Conservation (phyloP, 2,113 vertebrate genomes). For the Onychorhynchus coronatus region DNA sequence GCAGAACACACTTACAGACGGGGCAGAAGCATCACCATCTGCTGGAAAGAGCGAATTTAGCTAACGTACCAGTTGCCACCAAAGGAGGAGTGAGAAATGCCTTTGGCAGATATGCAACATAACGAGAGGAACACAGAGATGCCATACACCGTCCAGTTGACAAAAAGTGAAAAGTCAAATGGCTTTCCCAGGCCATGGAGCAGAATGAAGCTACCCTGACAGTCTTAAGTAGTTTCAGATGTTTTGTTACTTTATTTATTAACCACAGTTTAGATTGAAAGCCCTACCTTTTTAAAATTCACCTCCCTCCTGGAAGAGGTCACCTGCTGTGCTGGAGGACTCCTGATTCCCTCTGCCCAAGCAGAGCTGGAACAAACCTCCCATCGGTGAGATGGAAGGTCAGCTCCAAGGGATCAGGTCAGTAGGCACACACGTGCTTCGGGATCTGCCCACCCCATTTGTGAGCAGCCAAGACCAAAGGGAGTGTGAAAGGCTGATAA, state of each 20-base stretch:
- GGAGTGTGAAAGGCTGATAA: constrained; percentile 27
- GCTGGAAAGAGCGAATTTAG: constrained; percentile 29
- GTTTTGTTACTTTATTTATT: background rate
- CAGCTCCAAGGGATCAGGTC: background rate
- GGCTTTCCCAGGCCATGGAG: background rate
- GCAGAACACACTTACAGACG: background rate
- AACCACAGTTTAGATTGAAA: background rate
- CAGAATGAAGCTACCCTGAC: background rate
- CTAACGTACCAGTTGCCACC: background rate
- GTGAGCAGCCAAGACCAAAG: background rate
- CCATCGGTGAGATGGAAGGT: background rate
- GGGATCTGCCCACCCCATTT: background rate
- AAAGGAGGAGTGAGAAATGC: constrained; percentile 40
- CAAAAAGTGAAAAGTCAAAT: background rate
- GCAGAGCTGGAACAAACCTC: background rate
- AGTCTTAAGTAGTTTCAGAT: background rate
- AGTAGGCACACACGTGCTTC: background rate
- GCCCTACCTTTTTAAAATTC: background rate
- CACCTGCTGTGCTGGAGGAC: background rate
- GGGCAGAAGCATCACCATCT: constrained; percentile 44
- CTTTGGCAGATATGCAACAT: constrained; percentile 2
- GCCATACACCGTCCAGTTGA: background rate
- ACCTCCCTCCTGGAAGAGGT: background rate
- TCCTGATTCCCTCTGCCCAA: background rate
- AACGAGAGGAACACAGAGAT: background rate